phyloP scores from a whole-genome alignment of 2,113 vertebrate species.

The Sceloporus undulatus region DNA sequence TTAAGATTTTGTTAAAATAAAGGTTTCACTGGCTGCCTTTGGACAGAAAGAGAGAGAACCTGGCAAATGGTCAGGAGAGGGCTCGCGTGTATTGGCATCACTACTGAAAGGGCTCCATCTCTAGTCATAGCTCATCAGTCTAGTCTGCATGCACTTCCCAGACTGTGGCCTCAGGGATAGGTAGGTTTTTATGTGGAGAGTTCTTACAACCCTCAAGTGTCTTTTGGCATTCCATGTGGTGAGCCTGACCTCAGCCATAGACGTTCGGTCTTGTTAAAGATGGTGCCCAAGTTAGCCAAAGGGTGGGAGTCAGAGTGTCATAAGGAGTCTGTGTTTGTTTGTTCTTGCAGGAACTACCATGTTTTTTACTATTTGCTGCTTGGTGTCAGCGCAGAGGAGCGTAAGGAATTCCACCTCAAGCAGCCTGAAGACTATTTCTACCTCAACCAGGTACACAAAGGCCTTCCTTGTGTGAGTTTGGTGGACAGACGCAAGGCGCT shows the following conservation, averaged over 20 bases:
- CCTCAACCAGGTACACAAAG: constrained; percentile 93
- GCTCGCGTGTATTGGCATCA: background rate
- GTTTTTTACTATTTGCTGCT: constrained; percentile 98
- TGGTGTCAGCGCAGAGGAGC: constrained; percentile 90
- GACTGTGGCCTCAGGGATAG: background rate
- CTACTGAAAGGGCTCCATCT: background rate
- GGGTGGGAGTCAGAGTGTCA: too few relatives aligned
- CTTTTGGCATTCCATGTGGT: too few relatives aligned
- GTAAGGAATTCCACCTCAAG: constrained; percentile 91
- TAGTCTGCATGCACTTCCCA: background rate
- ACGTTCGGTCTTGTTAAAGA: background rate
- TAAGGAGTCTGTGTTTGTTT: background rate
- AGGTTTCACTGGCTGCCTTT: background rate
- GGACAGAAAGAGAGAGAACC: background rate
- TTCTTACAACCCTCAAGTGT: too few relatives aligned
- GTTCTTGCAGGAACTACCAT: constrained; percentile 92
- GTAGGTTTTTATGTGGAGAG: background rate
- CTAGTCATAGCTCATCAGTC: too few relatives aligned
- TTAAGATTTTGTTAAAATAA: background rate
- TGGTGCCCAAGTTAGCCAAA: background rate
- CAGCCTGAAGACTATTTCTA: constrained; percentile 97
- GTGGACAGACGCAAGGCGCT: background rate
- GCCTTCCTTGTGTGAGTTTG: constrained; percentile 2
- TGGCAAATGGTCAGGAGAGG: background rate
- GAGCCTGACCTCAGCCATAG: too few relatives aligned